Evolutionary conservation across 2,888 invertebrate genomes (phyloP), one percentile per base, ranked within the genome.

Genomic region (Idaea biselata): DNA sequence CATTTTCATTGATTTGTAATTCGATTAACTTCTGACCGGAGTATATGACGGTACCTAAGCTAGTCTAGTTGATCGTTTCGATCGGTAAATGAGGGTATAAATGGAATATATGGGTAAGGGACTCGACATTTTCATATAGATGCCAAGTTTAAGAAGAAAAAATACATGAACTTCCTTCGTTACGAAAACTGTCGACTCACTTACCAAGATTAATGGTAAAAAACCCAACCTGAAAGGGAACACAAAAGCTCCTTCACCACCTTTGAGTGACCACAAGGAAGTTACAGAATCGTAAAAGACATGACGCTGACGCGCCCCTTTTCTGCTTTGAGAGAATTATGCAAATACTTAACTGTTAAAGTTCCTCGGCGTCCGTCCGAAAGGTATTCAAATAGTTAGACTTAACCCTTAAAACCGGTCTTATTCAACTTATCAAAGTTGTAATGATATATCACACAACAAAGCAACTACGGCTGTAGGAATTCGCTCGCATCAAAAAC

Each of bases 401-500:
- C 44, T 44, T 44, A 44, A 44, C 44, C 44, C 44, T 44, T 44
- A 44, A 44, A 44, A 44, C 14, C 44, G 44, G 44, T 14, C 44
- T 44, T 44, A 44, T 44, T 44, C 44, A 44, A 44, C 44, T 44
- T 44, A 44, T 44, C 44, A 44, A 44, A 44, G 44, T 44, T 44
- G 44, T 44, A 44, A 44, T 44, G 44, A 44, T 44, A 44, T 44
- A 44, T 44, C 44, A 44, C 44, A 44, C 44, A 44, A 44, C 44
- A 44, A 44, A 44, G 44, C 44, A 56, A 56, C 56, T 56, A 56
- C 18, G 56, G 14, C 7, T 11, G 56, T 56, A 16, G 55, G 18
- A 56, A 56, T 56, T 56, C 56, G 44, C 56, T 56, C 18, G 18
- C 65, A 62, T 67, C 67, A 67, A 67, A 67, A 63, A 67, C 63